Percentiles rank a stretch among this genome's conserved stretches.
Conservation (phyloP, 2,888 invertebrate genomes). For the Timandra comae region DNA sequence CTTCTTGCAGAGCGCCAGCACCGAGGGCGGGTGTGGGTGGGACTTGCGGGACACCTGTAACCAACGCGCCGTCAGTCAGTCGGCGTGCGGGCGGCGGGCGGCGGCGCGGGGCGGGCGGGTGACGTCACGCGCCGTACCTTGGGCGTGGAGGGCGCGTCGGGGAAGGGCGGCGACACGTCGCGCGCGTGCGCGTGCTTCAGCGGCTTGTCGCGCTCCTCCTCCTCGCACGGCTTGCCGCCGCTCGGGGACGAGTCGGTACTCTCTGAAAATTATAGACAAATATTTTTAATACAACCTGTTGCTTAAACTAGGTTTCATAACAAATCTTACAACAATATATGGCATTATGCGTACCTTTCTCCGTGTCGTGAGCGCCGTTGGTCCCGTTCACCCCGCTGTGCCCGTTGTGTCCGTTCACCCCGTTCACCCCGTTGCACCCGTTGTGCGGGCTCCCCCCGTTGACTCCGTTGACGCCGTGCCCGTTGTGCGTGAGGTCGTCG, state of each 20-base stretch:
- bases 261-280: too few relatives aligned
- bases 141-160: slow-evolving; percentile 80
- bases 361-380: slow-evolving; percentile 45
- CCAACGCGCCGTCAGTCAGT: too few relatives aligned
- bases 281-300: too few relatives aligned
- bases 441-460: slow-evolving; percentile 33
- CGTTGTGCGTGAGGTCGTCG: slow-evolving; percentile 15
- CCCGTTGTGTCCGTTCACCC: slow-evolving; percentile 32
- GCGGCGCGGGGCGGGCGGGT: too few relatives aligned
- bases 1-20: slow-evolving; percentile 72
- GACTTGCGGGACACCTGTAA: slow-evolving; percentile 76
- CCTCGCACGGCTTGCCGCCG: too few relatives aligned
- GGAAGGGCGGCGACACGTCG: slow-evolving; percentile 71
- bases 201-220: slow-evolving; percentile 49
- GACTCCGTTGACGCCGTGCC: slow-evolving; percentile 11
- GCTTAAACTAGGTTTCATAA: too few relatives aligned
- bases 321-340: background rate
- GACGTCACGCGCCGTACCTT: slow-evolving; percentile 72
- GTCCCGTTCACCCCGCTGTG: slow-evolving; percentile 30
- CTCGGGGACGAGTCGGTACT: too few relatives aligned
- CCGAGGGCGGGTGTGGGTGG: slow-evolving; percentile 73
- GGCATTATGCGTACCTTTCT: slow-evolving; percentile 55
- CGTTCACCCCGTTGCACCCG: slow-evolving; percentile 26
- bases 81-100: too few relatives aligned
- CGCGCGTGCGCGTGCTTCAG: slow-evolving; percentile 68